A percentile compares a stretch with the other conserved stretches of the same genome.
Evolutionary conservation across 2,113 vertebrate genomes (phyloP).

Genomic region (Dolichallabes microphthalmus): DNA sequence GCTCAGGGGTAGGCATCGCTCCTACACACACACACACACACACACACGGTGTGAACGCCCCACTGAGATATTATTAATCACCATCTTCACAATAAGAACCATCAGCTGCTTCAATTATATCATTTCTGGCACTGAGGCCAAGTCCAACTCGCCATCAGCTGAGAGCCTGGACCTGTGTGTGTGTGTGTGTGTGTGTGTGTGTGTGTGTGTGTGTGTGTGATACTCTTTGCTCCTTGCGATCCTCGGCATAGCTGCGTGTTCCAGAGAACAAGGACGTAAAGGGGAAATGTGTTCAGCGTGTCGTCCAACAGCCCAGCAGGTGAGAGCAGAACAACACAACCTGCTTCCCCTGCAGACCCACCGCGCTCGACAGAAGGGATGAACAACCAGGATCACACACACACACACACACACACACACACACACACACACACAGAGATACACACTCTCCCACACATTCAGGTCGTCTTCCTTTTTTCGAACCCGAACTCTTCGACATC

Average conservation of each 20-base stretch:
- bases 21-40: slow-evolving; percentile 43
- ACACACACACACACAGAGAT: slow-evolving; percentile 8
- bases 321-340: slow-evolving; percentile 50
- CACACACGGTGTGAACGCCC: slow-evolving; percentile 20
- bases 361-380: slow-evolving; percentile 32
- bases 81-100: slow-evolving; percentile 32
- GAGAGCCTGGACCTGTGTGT: not conserved
- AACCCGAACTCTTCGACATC: not conserved
- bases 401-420: slow-evolving; percentile 28
- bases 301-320: slow-evolving; percentile 50
- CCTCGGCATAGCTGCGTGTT: slow-evolving; percentile 7
- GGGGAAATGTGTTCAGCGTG: slow-evolving; percentile 39
- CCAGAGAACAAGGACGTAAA: slow-evolving; percentile 21
- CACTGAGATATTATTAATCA: slow-evolving; percentile 9
- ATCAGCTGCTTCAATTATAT: slow-evolving; percentile 26
- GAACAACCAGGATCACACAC: slow-evolving; percentile 10
- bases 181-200: slow-evolving; percentile 17
- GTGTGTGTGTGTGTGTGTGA: not conserved
- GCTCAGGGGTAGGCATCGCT: slow-evolving; percentile 52
- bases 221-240: not conserved
- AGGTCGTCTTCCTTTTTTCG: not conserved
- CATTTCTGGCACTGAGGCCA: slow-evolving; percentile 11
- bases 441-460: not conserved
- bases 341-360: slow-evolving; percentile 43
- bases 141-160: slow-evolving; percentile 23